Conservation (phyloP, 2,888 invertebrate genomes). For the Podabrus alpinus region DNA sequence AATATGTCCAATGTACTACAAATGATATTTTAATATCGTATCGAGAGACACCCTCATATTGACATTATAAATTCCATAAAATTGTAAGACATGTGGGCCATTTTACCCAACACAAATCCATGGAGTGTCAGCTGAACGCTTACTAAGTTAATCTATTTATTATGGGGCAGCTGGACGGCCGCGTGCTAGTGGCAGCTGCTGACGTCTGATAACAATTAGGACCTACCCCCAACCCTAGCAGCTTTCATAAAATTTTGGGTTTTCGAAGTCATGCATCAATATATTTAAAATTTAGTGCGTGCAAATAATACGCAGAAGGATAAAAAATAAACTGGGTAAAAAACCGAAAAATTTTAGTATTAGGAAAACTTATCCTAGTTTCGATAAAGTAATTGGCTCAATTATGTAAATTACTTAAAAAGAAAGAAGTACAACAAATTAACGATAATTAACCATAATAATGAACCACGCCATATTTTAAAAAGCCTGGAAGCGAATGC, state of each 20-base stretch:
- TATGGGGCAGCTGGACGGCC: conserved; percentile 37
- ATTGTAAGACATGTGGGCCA: conserved; percentile 26
- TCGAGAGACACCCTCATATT: conserved; percentile 14
- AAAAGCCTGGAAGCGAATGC: background rate
- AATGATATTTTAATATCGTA: conserved; percentile 20
- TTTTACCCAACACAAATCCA: conserved; percentile 15
- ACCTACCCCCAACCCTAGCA: conserved; percentile 12
- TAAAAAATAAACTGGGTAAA: background rate
- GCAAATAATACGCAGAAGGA: background rate
- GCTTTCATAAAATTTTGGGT: background rate
- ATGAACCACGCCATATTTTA: background rate
- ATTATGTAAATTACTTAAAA: background rate
- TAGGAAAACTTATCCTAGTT: background rate
- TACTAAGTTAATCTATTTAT: conserved; percentile 36
- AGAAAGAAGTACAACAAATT: background rate
- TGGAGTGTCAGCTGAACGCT: conserved; percentile 22
- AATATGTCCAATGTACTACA: conserved; percentile 19
- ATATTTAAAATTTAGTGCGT: background rate
- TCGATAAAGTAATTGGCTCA: background rate
- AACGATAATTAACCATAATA: background rate
- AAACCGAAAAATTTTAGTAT: background rate
- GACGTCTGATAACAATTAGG: conserved; percentile 35
- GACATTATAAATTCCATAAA: conserved; percentile 21
- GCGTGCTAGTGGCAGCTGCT: conserved; percentile 40
- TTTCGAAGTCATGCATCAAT: background rate